Evolutionary conservation across 2,888 invertebrate genomes (phyloP), one percentile per base, ranked within the genome.

Genomic region (Lobophora halterata): DNA sequence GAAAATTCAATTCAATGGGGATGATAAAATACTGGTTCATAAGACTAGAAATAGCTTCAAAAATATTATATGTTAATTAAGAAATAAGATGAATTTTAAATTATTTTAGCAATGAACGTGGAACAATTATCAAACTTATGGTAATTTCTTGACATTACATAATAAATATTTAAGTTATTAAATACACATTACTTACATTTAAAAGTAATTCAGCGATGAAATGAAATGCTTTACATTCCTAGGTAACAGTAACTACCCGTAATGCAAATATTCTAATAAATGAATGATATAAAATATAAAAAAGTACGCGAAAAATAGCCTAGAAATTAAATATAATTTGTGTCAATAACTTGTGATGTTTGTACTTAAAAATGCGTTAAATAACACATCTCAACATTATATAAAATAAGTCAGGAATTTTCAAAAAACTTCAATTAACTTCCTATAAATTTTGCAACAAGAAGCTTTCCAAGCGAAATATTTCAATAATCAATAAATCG

Each of bases 161-260:
- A 35, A 35, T 41, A 71, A 46, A 61, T 57, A 52, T 62, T 58
- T 59, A 57, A 61, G 59, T 54, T n/a, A n/a, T 61, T 58, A 58
- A 55, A 54, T 56, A 61, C 64, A 63, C 58, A 47, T 55, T 57
- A 52, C 53, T 51, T 54, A 55, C 53, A 56, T 52, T 44, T 36
- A 56, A 56, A 66, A 52, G 52, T 55, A 59, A 53, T 52, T 55
- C 50, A 58, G 52, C 21, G 35, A 33, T 27, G 6, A 47, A 47
- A 41, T 52, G 46, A 57, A 60, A 61, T 58, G 54, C 52, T 46
- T 55, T 52, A 49, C 50, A 47, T 5, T 31, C 49, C 51, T 63
- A 68, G 63, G 66, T 68, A 69, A 70, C 64, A 55, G 46, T 53
- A 20, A 62, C 60, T 70, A 75, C 71, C 75, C 74, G 75, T 74